Conservation (phyloP, 2,888 invertebrate genomes). For the Psylliodes chrysocephalus region DNA sequence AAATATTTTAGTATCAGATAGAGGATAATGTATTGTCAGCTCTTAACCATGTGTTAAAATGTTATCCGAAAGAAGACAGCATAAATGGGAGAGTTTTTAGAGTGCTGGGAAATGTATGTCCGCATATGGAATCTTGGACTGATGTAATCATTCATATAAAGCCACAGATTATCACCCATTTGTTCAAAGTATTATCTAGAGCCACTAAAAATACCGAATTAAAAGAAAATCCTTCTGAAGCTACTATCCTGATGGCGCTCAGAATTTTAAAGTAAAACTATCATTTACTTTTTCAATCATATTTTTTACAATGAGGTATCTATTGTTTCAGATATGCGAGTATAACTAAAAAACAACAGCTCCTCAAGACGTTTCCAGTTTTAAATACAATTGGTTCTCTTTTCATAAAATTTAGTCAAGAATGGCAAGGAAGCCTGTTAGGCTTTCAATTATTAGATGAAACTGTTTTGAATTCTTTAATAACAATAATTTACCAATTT, state of each 20-base stretch:
- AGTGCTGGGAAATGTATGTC: constrained; percentile 84
- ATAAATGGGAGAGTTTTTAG: constrained; percentile 83
- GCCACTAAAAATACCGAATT: constrained; percentile 42
- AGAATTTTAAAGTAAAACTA: constrained; percentile 62
- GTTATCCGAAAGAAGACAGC: constrained; percentile 72
- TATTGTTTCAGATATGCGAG: constrained; percentile 52
- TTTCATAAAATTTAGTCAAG: constrained; percentile 57
- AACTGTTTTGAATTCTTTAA: constrained; percentile 55
- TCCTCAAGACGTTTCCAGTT: constrained; percentile 52
- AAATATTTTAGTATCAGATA: constrained; percentile 14
- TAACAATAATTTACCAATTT: constrained; percentile 57
- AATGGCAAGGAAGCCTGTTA: constrained; percentile 56
- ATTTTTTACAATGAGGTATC: background rate
- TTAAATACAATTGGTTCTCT: constrained; percentile 55
- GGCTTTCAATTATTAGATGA: too few species aligned
- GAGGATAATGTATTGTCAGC: constrained; percentile 71
- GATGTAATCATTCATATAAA: constrained; percentile 55
- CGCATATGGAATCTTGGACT: constrained; percentile 59
- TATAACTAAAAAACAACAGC: constrained; percentile 50
- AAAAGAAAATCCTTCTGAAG: constrained; percentile 52
- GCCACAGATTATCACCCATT: constrained; percentile 54
- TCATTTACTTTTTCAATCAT: background rate
- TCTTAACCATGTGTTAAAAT: constrained; percentile 74
- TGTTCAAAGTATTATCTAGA: constrained; percentile 52
- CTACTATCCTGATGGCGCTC: constrained; percentile 64